phyloP scores from a whole-genome alignment of 2,888 invertebrate species.

The Cheilosia pagana region DNA sequence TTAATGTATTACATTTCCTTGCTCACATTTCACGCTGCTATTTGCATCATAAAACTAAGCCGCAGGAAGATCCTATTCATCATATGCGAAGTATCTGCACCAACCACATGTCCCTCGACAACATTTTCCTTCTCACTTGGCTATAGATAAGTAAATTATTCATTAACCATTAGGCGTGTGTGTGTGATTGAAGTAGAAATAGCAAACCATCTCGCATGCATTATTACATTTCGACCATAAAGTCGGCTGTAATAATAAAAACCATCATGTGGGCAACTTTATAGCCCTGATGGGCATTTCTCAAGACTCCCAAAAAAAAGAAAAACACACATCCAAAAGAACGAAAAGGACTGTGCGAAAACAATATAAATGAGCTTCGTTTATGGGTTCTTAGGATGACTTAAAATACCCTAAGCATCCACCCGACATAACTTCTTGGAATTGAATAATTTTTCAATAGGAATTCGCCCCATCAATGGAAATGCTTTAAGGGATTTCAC shows the following conservation, averaged over 20 bases:
- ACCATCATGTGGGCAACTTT: constrained; percentile 5
- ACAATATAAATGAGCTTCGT: constrained; percentile 15
- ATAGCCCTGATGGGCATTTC: not conserved
- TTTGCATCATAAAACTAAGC: not conserved
- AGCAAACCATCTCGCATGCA: constrained; percentile 10
- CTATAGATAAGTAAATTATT: constrained; percentile 27
- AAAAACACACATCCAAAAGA: constrained; percentile 2
- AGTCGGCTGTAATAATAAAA: constrained; percentile 24
- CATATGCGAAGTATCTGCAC: not conserved
- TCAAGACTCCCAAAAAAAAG: not conserved
- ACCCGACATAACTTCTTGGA: not conserved
- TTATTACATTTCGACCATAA: constrained; percentile 31
- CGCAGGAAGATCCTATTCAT: constrained; percentile 7
- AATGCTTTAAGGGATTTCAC: constrained; percentile 18
- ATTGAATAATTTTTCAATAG: constrained; percentile 10
- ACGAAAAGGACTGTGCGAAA: not conserved
- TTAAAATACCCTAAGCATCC: not conserved
- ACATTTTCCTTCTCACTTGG: not conserved
- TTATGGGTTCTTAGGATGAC: constrained; percentile 16
- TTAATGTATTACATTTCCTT: not conserved
- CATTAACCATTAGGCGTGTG: constrained; percentile 23
- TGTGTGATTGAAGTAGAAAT: constrained; percentile 16
- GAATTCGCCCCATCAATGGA: not conserved
- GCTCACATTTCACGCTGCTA: not conserved
- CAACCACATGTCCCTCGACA: not conserved